A percentile compares a stretch with the other conserved stretches of the same genome.
Conservation (phyloP, 2,797 vertebrate species). For the Peromyscus eremicus region DNA sequence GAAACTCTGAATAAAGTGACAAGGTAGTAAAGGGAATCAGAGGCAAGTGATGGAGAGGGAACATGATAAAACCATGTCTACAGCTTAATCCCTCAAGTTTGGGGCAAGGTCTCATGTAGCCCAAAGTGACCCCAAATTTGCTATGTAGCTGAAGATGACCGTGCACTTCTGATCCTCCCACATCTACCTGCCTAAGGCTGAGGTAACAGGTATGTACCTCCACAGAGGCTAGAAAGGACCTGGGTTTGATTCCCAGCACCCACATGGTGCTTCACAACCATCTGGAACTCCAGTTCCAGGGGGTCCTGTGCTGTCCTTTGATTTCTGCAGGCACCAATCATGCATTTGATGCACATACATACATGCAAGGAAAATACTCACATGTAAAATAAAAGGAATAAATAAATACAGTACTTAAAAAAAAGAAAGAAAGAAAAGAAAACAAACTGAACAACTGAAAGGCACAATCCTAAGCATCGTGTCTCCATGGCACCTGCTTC, state of each 20-base stretch:
- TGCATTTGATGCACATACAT: background rate
- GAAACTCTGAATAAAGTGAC: conserved; percentile 3
- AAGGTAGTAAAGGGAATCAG: background rate
- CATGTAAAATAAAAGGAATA: background rate
- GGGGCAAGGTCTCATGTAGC: background rate
- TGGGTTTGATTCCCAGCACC: background rate
- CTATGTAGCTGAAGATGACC: background rate
- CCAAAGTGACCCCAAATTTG: background rate
- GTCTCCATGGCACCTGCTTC: background rate
- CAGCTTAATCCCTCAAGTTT: background rate
- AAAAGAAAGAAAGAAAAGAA: background rate
- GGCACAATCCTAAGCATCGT: background rate
- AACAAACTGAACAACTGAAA: background rate
- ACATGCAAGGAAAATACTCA: background rate
- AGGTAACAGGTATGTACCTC: background rate
- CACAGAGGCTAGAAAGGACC: background rate
- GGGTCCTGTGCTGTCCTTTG: background rate
- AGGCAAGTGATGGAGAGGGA: background rate
- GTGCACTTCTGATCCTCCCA: background rate
- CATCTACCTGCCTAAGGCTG: background rate
- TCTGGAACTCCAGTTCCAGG: background rate
- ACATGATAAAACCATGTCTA: background rate
- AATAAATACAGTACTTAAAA: background rate
- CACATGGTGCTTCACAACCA: background rate
- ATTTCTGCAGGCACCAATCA: background rate